Conservation (phyloP, 1,140 invertebrate species). For the Drosophila pachea region DNA sequence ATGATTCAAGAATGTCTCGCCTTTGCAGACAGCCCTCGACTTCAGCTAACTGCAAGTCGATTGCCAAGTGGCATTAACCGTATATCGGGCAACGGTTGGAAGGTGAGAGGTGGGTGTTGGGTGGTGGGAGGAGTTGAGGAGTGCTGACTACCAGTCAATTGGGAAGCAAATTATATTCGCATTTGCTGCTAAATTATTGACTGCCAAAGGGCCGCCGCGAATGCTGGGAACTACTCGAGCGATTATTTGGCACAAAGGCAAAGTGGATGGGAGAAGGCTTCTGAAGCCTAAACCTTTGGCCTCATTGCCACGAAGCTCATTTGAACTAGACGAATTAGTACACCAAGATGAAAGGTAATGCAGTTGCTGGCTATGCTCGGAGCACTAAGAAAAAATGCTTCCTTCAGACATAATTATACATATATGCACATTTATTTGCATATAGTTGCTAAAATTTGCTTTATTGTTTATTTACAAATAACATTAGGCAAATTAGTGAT, state of each 20-base stretch:
- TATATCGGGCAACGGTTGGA: slow-evolving; percentile 30
- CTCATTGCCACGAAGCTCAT: too few species aligned
- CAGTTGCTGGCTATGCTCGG: too few species aligned
- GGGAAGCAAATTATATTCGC: slow-evolving; percentile 68
- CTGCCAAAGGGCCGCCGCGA: background rate
- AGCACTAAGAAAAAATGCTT: too few species aligned
- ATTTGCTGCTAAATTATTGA: slow-evolving; percentile 46
- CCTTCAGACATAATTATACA: too few species aligned
- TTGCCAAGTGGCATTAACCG: slow-evolving; percentile 58
- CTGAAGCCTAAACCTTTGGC: background rate
- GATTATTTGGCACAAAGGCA: background rate
- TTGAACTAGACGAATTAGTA: too few species aligned
- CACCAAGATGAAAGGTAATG: too few species aligned
- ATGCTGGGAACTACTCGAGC: slow-evolving; percentile 16
- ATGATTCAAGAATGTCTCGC: slow-evolving; percentile 68
- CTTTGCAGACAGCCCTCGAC: slow-evolving; percentile 47
- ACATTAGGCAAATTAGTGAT: too few species aligned
- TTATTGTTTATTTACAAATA: too few species aligned
- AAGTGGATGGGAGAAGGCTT: background rate
- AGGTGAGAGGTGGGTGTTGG: slow-evolving; percentile 1
- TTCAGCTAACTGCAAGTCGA: slow-evolving; percentile 21
- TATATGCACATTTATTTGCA: too few species aligned
- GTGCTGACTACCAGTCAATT: slow-evolving; percentile 44
- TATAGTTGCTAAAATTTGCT: too few species aligned
- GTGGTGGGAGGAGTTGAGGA: background rate